These are phyloP conservation scores for Astyanax mexicanus DNA, from an alignment of 2,797 vertebrate species.

Conservation along the genomic window DNA sequence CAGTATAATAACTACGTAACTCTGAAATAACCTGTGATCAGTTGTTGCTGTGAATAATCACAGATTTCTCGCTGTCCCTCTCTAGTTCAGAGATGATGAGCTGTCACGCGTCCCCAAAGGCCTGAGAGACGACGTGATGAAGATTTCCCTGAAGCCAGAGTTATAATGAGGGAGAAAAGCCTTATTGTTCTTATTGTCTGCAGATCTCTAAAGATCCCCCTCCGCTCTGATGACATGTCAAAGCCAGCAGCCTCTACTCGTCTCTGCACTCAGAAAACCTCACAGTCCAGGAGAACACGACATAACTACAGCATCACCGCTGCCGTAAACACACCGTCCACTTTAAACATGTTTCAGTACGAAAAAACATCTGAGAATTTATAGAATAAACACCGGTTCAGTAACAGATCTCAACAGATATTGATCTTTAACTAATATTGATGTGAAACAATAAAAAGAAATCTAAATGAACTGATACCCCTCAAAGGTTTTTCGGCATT, in stretches of 20 bases:
- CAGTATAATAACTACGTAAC: too few relatives aligned
- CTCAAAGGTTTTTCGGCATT: too few relatives aligned
- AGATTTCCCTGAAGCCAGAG: background rate
- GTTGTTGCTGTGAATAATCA: background rate
- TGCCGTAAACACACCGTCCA: too few relatives aligned
- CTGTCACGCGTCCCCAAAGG: background rate
- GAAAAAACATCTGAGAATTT: too few relatives aligned
- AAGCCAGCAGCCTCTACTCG: background rate
- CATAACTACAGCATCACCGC: background rate
- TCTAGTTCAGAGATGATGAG: background rate
- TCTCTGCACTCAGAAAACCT: background rate
- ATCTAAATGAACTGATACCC: too few relatives aligned
- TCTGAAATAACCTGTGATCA: background rate
- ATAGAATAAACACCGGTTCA: too few relatives aligned
- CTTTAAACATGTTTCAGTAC: too few relatives aligned
- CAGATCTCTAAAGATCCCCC: background rate
- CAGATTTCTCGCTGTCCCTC: too few relatives aligned
- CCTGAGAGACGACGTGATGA: background rate
- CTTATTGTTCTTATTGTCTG: background rate
- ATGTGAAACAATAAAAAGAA: too few relatives aligned
- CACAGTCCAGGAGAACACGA: background rate
- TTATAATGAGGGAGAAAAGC: background rate
- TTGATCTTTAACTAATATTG: too few relatives aligned
- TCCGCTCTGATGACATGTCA: background rate
- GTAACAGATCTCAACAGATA: too few relatives aligned